Conservation (phyloP, 2,113 vertebrate species). For the Oreotrochilus melanogaster region DNA sequence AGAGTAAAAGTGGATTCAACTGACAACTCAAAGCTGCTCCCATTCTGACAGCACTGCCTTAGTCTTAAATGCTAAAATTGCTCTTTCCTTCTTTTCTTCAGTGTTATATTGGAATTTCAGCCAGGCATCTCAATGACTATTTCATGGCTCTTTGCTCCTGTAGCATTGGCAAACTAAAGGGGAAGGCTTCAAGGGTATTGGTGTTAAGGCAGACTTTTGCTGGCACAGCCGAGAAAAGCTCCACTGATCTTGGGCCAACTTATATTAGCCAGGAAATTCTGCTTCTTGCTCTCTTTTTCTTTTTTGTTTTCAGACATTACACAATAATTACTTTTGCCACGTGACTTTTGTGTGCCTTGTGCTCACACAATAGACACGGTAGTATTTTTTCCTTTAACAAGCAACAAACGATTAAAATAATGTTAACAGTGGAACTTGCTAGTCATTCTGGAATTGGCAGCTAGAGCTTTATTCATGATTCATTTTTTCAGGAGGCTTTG, state of each 20-base stretch:
- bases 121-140: background rate
- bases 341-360: background rate
- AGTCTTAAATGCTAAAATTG: background rate
- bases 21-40: background rate
- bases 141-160: background rate
- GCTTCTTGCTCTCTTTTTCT: background rate
- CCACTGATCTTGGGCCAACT: background rate
- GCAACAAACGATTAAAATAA: background rate
- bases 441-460: background rate
- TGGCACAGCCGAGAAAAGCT: background rate
- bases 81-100: background rate
- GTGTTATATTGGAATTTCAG: background rate
- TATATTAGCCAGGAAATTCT: background rate
- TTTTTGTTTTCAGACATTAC: background rate
- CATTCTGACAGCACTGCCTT: background rate
- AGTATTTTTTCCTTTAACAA: background rate
- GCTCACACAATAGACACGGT: fast-evolving
- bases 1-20: background rate
- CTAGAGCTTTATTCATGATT: background rate
- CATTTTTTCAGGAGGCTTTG: slow-evolving; percentile 37
- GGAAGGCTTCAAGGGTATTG: background rate
- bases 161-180: background rate
- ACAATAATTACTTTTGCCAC: background rate
- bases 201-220: background rate
- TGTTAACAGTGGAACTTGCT: background rate